phyloP scores from a whole-genome alignment of 1,140 invertebrate genomes.

The Drosophila oshimai region DNA sequence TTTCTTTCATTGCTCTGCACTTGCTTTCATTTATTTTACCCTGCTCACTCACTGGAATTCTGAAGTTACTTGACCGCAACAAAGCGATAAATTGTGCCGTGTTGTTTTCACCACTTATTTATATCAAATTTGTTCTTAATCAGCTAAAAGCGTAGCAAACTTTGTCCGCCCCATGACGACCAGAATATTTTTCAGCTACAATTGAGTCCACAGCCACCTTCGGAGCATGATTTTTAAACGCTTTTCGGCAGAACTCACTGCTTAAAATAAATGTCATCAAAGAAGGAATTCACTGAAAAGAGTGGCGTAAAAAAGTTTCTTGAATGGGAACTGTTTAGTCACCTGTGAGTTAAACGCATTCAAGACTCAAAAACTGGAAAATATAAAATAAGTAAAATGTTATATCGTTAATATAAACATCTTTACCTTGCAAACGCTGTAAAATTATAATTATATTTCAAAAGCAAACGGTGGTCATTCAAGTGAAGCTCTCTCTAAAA shows the following conservation, averaged over 20 bases:
- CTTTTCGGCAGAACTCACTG: neutral
- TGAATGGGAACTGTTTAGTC: neutral
- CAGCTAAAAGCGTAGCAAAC: constrained; percentile 40
- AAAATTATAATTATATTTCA: neutral
- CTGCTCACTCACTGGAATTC: constrained; percentile 40
- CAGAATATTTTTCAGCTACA: constrained; percentile 14
- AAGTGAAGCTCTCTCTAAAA: neutral
- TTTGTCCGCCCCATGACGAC: constrained; percentile 16
- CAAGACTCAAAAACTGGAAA: no score
- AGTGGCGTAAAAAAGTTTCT: neutral
- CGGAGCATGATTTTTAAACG: neutral
- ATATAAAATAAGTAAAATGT: no score
- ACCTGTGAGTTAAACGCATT: neutral
- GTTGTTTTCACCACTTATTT: constrained; percentile 51
- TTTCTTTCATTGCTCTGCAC: constrained; percentile 63
- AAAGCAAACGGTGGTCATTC: neutral
- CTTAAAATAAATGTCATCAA: neutral
- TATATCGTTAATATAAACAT: no score
- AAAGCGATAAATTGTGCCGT: constrained; percentile 68
- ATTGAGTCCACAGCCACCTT: constrained; percentile 11
- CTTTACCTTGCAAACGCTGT: neutral
- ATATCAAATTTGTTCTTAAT: constrained; percentile 47
- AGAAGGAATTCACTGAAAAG: neutral
- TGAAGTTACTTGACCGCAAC: constrained; percentile 68
- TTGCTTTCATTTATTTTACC: constrained; percentile 54